Conservation (phyloP, 2,113 vertebrate species). For the Pomatostomus ruficeps region DNA sequence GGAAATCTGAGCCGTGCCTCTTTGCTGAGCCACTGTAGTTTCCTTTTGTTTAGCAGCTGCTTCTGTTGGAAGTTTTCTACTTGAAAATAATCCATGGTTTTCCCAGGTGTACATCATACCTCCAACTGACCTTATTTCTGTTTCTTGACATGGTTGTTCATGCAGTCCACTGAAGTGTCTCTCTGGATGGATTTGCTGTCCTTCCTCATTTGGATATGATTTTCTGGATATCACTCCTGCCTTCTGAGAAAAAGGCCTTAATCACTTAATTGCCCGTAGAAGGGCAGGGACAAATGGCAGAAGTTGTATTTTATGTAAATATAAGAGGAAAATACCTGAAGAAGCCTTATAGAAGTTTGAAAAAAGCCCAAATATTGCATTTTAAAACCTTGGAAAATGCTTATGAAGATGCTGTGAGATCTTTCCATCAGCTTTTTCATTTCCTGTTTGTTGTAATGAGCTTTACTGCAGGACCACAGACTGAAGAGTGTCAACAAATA, state of each 20-base stretch:
- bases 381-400: background rate
- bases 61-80: background rate
- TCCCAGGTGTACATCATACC: background rate
- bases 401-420: background rate
- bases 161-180: background rate
- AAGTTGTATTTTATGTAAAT: background rate
- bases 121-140: background rate
- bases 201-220: background rate
- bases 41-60: background rate
- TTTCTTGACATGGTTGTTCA: background rate
- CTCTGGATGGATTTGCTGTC: background rate
- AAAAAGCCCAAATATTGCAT: background rate
- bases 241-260: background rate
- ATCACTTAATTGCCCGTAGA: background rate
- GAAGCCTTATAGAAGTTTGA: background rate
- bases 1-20: background rate
- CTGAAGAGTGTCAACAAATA: background rate
- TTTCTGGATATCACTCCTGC: background rate
- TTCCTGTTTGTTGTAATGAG: background rate
- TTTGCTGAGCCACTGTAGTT: background rate
- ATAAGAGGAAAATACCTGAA: background rate
- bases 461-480: background rate
- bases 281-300: background rate
- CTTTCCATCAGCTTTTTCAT: background rate
- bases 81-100: background rate